Evolutionary conservation across 1,140 invertebrate genomes (phyloP), one percentile per base, ranked within the genome.

Genomic region (Lerema accius): DNA sequence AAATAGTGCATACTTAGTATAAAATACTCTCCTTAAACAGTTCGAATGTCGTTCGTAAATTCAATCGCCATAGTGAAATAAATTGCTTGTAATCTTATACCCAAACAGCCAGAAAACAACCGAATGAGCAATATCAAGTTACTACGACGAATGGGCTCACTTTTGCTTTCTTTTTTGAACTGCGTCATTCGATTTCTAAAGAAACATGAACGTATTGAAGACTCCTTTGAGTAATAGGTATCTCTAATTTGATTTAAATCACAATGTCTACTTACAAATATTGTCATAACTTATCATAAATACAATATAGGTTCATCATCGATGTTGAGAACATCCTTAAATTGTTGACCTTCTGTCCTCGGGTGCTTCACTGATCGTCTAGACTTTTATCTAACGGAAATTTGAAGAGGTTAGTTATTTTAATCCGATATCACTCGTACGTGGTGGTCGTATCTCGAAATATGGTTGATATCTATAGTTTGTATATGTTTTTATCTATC

Each of bases 31-130:
- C 37, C 71, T 81, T 78, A 76, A 78, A 80, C 67, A 73, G 79
- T 78, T 72, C 65, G 71, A 83, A 67, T 71, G 75, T 75, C 64
- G 71, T 83, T 81, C 81, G 76, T 87, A 86, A 86, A 89, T 86
- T 84, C 74, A 81, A 85, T 85, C 84, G 86, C 76, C 84, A 84
- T 89, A 86, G 83, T 85, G 80, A 84, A 89, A 87, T 89, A 86
- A 86, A 86, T 88, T 86, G 85, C 81, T 84, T 88, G 87, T 88
- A 90, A 90, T 88, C 85, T 82, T 88, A 90, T 87, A 90, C 80
- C 80, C 81, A 88, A 89, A 89, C 86, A 89, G 78, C 76, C 79
- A 80, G 84, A 87, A 89, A 89, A 85, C 77, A 84, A 80, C 77
- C 84, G 82, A 88, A 90, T 86, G 77, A 86, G 84, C 80, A 76